Evolutionary conservation across 2,888 invertebrate species (phyloP), one percentile per base, ranked within the genome.

Genomic region (Argynnis bischoffii): DNA sequence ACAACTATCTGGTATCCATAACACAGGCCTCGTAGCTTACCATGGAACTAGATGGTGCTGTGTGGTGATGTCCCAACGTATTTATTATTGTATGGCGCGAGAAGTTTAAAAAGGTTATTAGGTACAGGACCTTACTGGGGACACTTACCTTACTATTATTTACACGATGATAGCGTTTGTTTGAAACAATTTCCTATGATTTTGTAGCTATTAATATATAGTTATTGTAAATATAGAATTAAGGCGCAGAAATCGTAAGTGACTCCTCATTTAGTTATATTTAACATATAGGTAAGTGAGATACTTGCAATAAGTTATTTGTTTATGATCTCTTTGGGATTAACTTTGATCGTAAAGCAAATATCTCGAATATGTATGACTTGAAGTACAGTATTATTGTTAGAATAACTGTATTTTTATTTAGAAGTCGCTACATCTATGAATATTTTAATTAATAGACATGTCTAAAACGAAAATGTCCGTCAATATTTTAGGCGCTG

Each of bases 251-350:
- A 31, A 8, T 26, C 55, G 6, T 73, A 76, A 75, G 74, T 64
- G 61, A 70, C 65, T 75, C 74, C 75, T 77, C 76, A 74, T 74
- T 72, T 66, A 72, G 72, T 70, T 51, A 67, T 69, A 73, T 69
- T 68, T 70, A 50, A 69, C 55, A 56, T 63, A 50, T 31, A 18
- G 18, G 18, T 18, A 35, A 59, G 50, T 51, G 21, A 51, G 55
- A 31, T 60, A 50, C 60, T 50, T 41, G 54, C 31, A 47, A 35
- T 66, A 65, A 69, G 66, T 54, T 74, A 74, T 74, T 74, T 72
- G 69, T 73, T 71, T 51, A 56, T 59, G 63, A 74, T 73, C 69
- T 72, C 73, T 69, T 50, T 64, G 51, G 53, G 50, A 41, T 61
- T 63, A 41, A 59, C 51, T 41, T 55, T 66, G 63, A 63, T 63